Conservation (phyloP, 2,113 vertebrate genomes). For the Corythaeola cristata region DNA sequence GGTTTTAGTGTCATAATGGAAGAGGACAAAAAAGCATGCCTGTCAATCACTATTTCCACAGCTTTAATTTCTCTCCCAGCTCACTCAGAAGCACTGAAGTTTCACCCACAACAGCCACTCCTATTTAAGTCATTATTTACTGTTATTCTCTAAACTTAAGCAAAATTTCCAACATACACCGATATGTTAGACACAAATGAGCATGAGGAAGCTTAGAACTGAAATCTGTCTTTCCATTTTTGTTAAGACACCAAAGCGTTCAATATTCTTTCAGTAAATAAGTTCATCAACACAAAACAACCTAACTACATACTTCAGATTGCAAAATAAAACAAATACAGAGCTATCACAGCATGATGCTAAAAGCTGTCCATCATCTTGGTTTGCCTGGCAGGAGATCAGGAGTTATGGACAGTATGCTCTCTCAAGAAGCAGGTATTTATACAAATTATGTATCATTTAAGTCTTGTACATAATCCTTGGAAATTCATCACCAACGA, state of each 20-base stretch:
- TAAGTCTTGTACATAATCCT: not conserved
- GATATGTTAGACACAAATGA: not conserved
- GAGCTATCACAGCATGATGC: not conserved
- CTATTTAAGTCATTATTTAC: not conserved
- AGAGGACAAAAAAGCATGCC: not conserved
- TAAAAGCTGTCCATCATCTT: conserved; percentile 12
- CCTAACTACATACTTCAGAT: not conserved
- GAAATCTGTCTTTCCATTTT: not conserved
- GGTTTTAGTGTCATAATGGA: not conserved
- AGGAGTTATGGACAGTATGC: not conserved
- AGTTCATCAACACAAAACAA: not conserved
- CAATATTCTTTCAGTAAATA: not conserved
- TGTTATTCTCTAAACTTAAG: not conserved
- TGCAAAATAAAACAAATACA: not conserved
- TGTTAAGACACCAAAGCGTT: not conserved
- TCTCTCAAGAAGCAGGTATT: not conserved
- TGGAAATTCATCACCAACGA: not conserved
- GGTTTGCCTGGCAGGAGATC: not conserved
- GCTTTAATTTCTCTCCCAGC: not conserved
- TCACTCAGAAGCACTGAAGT: not conserved
- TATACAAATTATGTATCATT: not conserved
- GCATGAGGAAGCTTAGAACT: not conserved
- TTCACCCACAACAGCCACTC: not conserved
- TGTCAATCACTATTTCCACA: not conserved
- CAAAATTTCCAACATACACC: not conserved